These are phyloP conservation scores for Tadarida brasiliensis DNA, from an alignment of 2,797 vertebrate genomes.

Conservation along the genomic window DNA sequence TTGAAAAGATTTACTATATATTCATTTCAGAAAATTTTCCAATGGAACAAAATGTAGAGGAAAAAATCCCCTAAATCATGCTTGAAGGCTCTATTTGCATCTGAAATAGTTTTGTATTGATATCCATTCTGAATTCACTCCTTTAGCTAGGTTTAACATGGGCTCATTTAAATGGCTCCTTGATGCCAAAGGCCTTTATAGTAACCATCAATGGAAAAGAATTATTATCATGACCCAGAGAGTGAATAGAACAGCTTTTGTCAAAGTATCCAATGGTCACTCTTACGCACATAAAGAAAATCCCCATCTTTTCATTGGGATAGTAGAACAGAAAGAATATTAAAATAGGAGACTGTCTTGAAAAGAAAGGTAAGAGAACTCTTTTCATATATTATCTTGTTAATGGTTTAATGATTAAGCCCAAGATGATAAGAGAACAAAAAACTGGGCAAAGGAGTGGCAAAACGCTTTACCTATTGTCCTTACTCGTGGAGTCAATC, in stretches of 20 bases:
- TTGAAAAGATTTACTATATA: not conserved
- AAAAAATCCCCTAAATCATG: not conserved
- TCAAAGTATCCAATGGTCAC: not conserved
- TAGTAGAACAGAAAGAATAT: slow-evolving; percentile 52
- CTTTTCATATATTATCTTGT: not conserved
- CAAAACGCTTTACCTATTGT: not conserved
- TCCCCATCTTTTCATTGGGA: slow-evolving; percentile 40
- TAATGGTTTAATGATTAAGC: slow-evolving; percentile 36
- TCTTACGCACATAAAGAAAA: slow-evolving; percentile 40
- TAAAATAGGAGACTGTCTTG: slow-evolving; percentile 48
- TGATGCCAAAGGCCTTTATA: slow-evolving; percentile 52
- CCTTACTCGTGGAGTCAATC: not conserved
- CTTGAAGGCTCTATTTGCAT: not conserved
- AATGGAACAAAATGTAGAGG: not conserved
- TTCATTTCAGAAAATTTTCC: not conserved
- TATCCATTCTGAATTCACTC: slow-evolving; percentile 42
- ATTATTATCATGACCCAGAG: slow-evolving; percentile 29
- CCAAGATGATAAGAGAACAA: not conserved
- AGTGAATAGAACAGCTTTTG: slow-evolving; percentile 52
- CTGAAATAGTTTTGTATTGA: not conserved
- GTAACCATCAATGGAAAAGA: slow-evolving; percentile 44
- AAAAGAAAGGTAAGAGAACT: slow-evolving; percentile 44
- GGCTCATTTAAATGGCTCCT: slow-evolving; percentile 46
- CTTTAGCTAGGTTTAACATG: slow-evolving; percentile 51
- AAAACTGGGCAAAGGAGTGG: not conserved